These are phyloP conservation scores for Philopedon plagiatum DNA, from an alignment of 2,888 invertebrate genomes.

Conservation along the genomic window DNA sequence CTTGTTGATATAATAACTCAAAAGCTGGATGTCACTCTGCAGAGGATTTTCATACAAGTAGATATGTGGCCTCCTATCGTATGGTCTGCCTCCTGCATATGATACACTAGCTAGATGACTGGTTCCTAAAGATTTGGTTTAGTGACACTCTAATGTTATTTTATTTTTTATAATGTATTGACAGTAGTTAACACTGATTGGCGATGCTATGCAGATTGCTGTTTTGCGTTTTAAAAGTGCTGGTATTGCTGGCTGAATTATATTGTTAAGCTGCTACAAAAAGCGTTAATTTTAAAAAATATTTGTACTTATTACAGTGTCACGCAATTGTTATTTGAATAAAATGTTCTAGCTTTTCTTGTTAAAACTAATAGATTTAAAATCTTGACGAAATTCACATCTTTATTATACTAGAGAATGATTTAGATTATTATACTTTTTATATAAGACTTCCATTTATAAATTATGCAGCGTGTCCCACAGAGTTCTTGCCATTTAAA, in stretches of 20 bases:
- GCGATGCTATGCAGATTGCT: constrained; percentile 50
- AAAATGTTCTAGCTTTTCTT: no score
- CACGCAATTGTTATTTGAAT: no score
- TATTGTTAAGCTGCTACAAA: neutral
- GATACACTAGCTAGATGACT: constrained; percentile 88
- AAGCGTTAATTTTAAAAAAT: neutral
- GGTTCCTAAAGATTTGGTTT: constrained; percentile 72
- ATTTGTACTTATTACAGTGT: no score
- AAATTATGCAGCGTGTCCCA: no score
- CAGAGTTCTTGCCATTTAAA: no score
- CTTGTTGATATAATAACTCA: constrained; percentile 90
- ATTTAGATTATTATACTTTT: no score
- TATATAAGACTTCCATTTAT: no score
- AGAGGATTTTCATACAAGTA: constrained; percentile 77
- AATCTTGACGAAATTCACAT: no score
- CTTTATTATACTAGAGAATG: no score
- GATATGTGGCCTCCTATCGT: constrained; percentile 81
- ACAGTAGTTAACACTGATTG: constrained; percentile 25
- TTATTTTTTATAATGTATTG: constrained; percentile 15
- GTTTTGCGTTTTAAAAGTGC: constrained; percentile 5
- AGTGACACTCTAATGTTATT: constrained; percentile 45
- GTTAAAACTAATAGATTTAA: no score
- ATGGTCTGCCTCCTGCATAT: constrained; percentile 86
- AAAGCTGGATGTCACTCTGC: constrained; percentile 87
- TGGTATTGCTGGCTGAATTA: neutral